Conservation (phyloP, 2,113 vertebrate genomes). For the Plecturocebus donacophilus region DNA sequence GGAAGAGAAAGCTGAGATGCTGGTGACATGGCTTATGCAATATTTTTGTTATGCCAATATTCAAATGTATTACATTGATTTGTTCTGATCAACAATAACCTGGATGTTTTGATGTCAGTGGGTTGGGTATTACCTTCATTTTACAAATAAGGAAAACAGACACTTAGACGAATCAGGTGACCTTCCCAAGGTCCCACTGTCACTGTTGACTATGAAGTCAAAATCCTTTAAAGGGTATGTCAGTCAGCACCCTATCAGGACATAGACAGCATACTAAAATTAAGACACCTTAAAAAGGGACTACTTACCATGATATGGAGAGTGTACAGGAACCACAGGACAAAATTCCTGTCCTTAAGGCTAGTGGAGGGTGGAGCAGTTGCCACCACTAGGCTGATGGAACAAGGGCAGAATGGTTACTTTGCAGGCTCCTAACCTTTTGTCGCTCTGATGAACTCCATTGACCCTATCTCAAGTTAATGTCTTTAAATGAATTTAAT, state of each 20-base stretch:
- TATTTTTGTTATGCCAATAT: neutral
- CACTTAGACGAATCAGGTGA: neutral
- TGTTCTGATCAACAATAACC: neutral
- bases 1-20: neutral
- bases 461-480: neutral
- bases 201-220: neutral
- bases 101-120: neutral
- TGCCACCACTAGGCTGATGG: neutral
- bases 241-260: neutral
- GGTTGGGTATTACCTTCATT: neutral
- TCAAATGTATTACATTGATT: neutral
- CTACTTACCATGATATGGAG: neutral
- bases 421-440: neutral
- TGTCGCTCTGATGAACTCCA: neutral
- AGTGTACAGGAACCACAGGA: fast-evolving
- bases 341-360: fast-evolving
- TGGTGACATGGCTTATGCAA: neutral
- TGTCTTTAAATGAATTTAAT: neutral
- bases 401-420: neutral
- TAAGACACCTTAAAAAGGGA: neutral
- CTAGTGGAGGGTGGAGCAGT: neutral
- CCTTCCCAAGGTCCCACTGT: neutral
- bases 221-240: neutral
- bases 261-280: neutral
- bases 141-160: neutral